Conservation (phyloP, 2,797 vertebrate genomes). For the Scyliorhinus canicula region DNA sequence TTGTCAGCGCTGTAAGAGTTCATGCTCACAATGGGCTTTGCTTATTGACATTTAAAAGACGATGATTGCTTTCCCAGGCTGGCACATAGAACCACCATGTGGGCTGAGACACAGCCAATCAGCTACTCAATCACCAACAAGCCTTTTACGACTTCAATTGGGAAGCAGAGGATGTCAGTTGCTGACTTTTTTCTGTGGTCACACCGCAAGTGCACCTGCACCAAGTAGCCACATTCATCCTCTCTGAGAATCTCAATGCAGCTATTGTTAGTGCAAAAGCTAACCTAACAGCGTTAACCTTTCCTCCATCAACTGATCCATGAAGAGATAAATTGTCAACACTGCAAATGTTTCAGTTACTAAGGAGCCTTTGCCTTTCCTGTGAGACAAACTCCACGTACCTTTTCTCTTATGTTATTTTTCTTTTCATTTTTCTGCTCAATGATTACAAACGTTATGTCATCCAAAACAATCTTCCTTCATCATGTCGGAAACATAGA, state of each 20-base stretch:
- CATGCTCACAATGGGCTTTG: conserved; percentile 47
- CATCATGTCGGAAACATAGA: background rate
- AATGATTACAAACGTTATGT: background rate
- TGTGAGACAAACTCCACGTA: background rate
- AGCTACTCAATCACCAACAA: conserved; percentile 54
- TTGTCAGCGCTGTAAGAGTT: conserved; percentile 6
- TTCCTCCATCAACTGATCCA: background rate
- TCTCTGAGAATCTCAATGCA: conserved; percentile 51
- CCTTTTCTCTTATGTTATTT: background rate
- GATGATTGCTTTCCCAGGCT: conserved; percentile 40
- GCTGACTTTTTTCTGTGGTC: conserved; percentile 52
- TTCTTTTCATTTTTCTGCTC: background rate
- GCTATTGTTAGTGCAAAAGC: conserved; percentile 47
- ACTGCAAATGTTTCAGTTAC: background rate
- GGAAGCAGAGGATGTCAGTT: conserved; percentile 58
- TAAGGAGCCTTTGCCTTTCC: background rate
- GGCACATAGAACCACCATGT: conserved; percentile 54
- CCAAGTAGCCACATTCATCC: conserved; percentile 48
- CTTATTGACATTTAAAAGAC: conserved; percentile 46
- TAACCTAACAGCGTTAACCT: background rate
- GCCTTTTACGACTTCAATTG: conserved; percentile 53
- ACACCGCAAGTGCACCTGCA: conserved; percentile 61
- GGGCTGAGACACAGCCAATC: conserved; percentile 55
- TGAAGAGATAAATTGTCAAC: background rate
- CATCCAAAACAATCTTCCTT: background rate